These are phyloP conservation scores for Chydorus sphaericus DNA, from an alignment of 2,888 invertebrate genomes.

Conservation along the genomic window DNA sequence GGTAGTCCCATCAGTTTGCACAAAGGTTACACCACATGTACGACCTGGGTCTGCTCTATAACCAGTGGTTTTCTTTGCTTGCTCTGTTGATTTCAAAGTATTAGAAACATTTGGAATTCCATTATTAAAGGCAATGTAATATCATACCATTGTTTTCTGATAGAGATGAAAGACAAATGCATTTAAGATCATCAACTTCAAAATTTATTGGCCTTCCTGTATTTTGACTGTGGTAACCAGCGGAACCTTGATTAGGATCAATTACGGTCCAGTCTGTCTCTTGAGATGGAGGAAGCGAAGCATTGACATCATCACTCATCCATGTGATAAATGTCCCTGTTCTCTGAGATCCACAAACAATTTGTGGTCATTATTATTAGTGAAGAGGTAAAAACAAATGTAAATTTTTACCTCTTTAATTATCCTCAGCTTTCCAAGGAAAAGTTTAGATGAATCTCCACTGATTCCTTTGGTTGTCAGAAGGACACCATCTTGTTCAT, in stretches of 20 bases:
- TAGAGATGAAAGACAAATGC: slow-evolving; percentile 34
- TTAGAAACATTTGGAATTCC: no score
- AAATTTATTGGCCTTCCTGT: slow-evolving; percentile 31
- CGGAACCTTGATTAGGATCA: slow-evolving; percentile 41
- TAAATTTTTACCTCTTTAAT: slow-evolving; percentile 5
- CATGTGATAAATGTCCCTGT: slow-evolving; percentile 4
- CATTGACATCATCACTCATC: slow-evolving; percentile 1
- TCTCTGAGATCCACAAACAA: slow-evolving; percentile 5
- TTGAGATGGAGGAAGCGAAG: not conserved
- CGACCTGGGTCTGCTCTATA: slow-evolving; percentile 25
- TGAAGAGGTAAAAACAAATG: not conserved
- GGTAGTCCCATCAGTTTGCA: slow-evolving; percentile 52
- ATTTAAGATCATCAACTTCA: slow-evolving; percentile 46
- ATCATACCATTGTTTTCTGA: slow-evolving; percentile 8
- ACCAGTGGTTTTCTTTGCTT: slow-evolving; percentile 22
- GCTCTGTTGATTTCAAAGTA: no score
- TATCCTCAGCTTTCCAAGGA: slow-evolving; percentile 8
- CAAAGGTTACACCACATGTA: slow-evolving; percentile 40
- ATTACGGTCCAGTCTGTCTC: slow-evolving; percentile 64
- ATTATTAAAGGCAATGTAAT: no score
- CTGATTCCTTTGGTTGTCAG: slow-evolving; percentile 9
- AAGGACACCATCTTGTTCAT: slow-evolving; percentile 13
- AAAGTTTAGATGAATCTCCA: slow-evolving; percentile 6
- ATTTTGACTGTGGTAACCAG: slow-evolving; percentile 25
- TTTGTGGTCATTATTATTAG: slow-evolving; percentile 1